phyloP scores from a whole-genome alignment of 2,888 invertebrate species.

The Parasteatoda lunata region DNA sequence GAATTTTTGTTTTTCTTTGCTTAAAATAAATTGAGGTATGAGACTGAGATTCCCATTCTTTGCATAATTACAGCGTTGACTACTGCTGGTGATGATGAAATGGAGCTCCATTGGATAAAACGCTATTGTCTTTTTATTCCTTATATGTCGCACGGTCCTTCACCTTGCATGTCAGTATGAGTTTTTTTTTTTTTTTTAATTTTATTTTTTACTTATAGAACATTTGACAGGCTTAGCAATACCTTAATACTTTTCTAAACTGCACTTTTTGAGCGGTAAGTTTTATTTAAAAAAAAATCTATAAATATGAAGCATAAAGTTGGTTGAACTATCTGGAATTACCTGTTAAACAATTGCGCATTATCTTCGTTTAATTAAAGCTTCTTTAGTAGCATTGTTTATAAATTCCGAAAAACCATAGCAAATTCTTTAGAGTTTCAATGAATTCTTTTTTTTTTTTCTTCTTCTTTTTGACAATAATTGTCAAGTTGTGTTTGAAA shows the following conservation, averaged over 20 bases:
- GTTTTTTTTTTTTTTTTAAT: neutral
- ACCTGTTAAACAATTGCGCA: constrained; percentile 8
- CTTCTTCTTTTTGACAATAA: neutral
- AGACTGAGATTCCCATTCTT: constrained; percentile 34
- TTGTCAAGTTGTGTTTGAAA: neutral
- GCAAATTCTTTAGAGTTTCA: neutral
- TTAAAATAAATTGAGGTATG: constrained; percentile 23
- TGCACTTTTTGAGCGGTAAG: neutral
- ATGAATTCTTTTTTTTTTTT: neutral
- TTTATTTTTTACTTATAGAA: neutral
- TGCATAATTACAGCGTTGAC: constrained; percentile 63
- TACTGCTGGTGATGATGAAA: constrained; percentile 27
- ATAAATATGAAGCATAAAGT: neutral
- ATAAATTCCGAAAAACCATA: too few species aligned
- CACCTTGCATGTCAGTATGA: constrained; percentile 12
- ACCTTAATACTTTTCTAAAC: constrained; percentile 20
- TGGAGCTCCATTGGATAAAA: constrained; percentile 9
- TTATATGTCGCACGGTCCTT: constrained; percentile 53
- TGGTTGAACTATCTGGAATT: neutral
- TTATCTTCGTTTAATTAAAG: constrained; percentile 10
- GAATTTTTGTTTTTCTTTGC: constrained; percentile 27
- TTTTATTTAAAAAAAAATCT: neutral
- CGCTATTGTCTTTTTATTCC: constrained; percentile 46
- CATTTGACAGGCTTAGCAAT: constrained; percentile 8
- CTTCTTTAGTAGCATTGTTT: too few species aligned